A percentile compares a stretch with the other conserved stretches of the same genome.
Conservation (phyloP, 2,888 invertebrate species). For the Pristionchus entomophagus region DNA sequence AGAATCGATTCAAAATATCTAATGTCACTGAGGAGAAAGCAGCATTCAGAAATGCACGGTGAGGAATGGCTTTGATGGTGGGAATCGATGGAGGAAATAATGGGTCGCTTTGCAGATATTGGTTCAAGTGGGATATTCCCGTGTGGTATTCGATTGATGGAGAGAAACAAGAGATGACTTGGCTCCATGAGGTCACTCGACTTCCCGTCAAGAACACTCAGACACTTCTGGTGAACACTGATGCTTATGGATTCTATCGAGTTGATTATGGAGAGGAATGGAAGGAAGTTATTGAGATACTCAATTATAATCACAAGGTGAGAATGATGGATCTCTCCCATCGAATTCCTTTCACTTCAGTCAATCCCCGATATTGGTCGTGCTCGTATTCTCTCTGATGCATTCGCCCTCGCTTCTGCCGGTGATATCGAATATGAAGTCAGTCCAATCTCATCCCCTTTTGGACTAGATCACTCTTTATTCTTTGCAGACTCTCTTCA, state of each 20-base stretch:
- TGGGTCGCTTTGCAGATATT: constrained; percentile 51
- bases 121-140: constrained; percentile 73
- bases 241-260: constrained; percentile 72
- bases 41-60: constrained; percentile 41
- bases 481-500: constrained; percentile 27
- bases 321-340: neutral
- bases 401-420: constrained; percentile 78
- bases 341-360: constrained; percentile 47
- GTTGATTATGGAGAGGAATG: constrained; percentile 70
- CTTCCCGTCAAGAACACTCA: constrained; percentile 46
- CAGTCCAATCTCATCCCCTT: neutral
- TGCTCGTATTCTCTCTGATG: constrained; percentile 89
- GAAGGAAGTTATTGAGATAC: constrained; percentile 63
- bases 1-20: constrained; percentile 63
- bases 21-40: constrained; percentile 44
- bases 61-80: neutral
- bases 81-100: neutral
- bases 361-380: constrained; percentile 47
- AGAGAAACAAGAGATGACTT: constrained; percentile 44
- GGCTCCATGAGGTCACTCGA: constrained; percentile 37
- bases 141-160: constrained; percentile 65
- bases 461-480: neutral
- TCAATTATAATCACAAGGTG: constrained; percentile 64
- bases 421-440: constrained; percentile 81
- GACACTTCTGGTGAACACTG: constrained; percentile 68